Evolutionary conservation across 2,113 vertebrate genomes (phyloP).

Genomic region (Vulpes ferrilata): DNA sequence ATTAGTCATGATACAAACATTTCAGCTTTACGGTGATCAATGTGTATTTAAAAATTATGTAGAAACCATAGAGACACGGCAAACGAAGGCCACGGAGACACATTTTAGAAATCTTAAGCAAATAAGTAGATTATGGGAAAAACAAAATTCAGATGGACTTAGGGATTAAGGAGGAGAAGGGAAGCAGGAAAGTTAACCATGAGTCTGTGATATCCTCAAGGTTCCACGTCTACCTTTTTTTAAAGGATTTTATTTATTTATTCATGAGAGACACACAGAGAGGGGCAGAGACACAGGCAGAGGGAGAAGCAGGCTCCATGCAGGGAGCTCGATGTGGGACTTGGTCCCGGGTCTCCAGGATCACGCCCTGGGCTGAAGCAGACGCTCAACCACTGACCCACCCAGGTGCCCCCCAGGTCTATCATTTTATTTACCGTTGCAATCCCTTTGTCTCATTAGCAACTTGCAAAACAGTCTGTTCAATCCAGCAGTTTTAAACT

Average conservation of each 20-base stretch:
- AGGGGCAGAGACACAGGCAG: too few relatives aligned
- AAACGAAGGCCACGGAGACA: not conserved
- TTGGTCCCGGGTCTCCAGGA: too few relatives aligned
- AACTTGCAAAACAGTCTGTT: not conserved
- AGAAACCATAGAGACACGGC: not conserved
- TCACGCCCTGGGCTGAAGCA: too few relatives aligned
- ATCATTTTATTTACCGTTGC: not conserved
- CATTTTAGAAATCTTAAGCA: not conserved
- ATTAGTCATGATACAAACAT: not conserved
- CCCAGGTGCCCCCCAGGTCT: too few relatives aligned
- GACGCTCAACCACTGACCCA: too few relatives aligned
- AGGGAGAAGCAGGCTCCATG: too few relatives aligned
- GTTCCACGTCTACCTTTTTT: not conserved
- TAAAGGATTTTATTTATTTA: too few relatives aligned
- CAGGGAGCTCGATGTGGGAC: too few relatives aligned
- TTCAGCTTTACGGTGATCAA: not conserved
- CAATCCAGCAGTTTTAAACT: not conserved
- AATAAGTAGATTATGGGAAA: not conserved
- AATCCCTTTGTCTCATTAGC: not conserved
- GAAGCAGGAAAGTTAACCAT: not conserved
- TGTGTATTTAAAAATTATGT: not conserved
- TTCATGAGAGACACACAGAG: too few relatives aligned
- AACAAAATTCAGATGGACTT: not conserved
- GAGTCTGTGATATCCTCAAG: not conserved
- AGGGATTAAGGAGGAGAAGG: not conserved